Conservation (phyloP, 2,888 invertebrate species). For the Uloborus plumipes region DNA sequence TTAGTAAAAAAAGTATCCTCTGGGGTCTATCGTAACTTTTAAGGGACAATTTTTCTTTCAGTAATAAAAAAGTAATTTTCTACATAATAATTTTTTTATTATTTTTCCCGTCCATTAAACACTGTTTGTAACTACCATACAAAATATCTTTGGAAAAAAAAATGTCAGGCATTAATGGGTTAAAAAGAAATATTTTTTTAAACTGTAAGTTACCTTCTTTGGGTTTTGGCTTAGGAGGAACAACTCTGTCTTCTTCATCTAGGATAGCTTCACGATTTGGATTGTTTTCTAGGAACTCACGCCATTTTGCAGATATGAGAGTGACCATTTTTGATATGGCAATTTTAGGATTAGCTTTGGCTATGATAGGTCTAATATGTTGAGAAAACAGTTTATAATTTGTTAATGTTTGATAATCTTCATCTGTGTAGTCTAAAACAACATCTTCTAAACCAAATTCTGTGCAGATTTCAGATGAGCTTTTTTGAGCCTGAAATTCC, state of each 20-base stretch:
- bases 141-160: too few relatives aligned
- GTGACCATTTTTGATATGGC: constrained; percentile 94
- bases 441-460: constrained; percentile 92
- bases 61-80: too few relatives aligned
- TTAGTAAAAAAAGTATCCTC: too few relatives aligned
- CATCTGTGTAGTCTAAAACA: constrained; percentile 89
- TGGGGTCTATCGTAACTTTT: too few relatives aligned
- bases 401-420: constrained; percentile 89
- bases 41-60: too few relatives aligned
- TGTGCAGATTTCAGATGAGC: constrained; percentile 92
- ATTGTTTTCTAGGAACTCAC: constrained; percentile 90
- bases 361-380: constrained; percentile 90
- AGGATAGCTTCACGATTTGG: constrained; percentile 71
- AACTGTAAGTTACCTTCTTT: constrained; percentile 68
- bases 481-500: constrained; percentile 80
- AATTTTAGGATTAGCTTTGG: constrained; percentile 95
- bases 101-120: too few relatives aligned
- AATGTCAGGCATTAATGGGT: too few relatives aligned
- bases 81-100: too few relatives aligned
- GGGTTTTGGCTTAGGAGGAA: constrained; percentile 75
- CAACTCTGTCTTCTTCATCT: constrained; percentile 72
- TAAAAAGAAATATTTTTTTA: too few relatives aligned
- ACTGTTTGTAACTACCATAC: too few relatives aligned
- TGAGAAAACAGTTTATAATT: constrained; percentile 95
- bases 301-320: constrained; percentile 97